These are phyloP conservation scores for Torymus texanus DNA, from an alignment of 2,888 invertebrate genomes.

Conservation along the genomic window DNA sequence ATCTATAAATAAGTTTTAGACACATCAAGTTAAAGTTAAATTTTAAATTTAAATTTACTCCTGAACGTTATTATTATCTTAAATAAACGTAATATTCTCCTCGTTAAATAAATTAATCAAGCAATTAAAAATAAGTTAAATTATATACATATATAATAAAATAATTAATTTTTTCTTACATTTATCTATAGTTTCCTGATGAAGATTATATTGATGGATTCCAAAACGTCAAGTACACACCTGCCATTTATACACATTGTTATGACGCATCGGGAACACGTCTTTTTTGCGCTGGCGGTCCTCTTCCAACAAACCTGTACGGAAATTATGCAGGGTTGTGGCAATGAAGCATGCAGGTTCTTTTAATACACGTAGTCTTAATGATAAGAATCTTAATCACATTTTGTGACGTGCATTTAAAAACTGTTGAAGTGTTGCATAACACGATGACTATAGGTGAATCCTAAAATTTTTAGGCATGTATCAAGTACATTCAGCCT, in stretches of 20 bases:
- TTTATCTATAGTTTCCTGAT: conserved; percentile 82
- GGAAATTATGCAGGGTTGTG: conserved; percentile 97
- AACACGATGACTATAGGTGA: conserved; percentile 32
- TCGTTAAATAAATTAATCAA: no score
- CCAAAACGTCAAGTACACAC: conserved; percentile 90
- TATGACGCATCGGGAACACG: conserved; percentile 94
- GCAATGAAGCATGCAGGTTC: conserved; percentile 79
- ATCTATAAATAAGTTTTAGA: no score
- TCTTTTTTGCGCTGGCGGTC: conserved; percentile 96
- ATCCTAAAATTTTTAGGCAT: conserved; percentile 30
- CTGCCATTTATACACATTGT: conserved; percentile 97
- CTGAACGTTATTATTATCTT: no score
- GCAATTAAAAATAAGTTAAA: no score
- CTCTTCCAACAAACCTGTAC: conserved; percentile 91
- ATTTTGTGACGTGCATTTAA: conserved; percentile 44
- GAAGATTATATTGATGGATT: conserved; percentile 90
- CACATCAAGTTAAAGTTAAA: no score
- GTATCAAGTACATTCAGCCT: conserved; percentile 37
- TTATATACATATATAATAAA: neutral
- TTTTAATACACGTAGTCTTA: conserved; percentile 22
- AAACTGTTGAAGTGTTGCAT: conserved; percentile 1
- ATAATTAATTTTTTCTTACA: conserved; percentile 8
- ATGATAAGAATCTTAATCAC: conserved; percentile 37
- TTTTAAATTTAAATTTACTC: no score
- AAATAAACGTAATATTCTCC: no score